Evolutionary conservation across 2,797 vertebrate genomes (phyloP).

Genomic region (Amblyraja radiata): DNA sequence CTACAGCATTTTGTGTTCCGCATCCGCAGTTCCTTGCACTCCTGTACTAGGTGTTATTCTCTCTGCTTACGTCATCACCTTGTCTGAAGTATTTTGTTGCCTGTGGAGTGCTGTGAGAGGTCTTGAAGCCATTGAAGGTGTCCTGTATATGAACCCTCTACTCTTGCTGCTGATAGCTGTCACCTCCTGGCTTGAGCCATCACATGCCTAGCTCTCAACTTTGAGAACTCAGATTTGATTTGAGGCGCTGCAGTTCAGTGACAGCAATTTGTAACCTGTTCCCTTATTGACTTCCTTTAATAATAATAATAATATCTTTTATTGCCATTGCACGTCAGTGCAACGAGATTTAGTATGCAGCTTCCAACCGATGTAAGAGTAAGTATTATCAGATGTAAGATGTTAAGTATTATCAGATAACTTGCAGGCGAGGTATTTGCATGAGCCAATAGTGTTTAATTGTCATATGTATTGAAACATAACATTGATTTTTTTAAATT

Average conservation of each 20-base stretch:
- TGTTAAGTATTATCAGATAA: neutral
- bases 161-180: neutral
- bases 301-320: too few relatives aligned
- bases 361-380: too few relatives aligned
- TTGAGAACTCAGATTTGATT: neutral
- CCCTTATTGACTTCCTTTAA: neutral
- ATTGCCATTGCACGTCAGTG: too few relatives aligned
- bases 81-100: neutral
- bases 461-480: too few relatives aligned
- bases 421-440: neutral
- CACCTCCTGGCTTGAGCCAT: neutral
- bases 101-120: neutral
- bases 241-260: neutral
- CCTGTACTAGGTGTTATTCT: neutral
- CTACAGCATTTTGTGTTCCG: too few relatives aligned
- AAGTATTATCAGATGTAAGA: too few relatives aligned
- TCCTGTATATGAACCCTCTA: constrained; percentile 22
- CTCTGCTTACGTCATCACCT: neutral
- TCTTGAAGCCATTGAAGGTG: neutral
- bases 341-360: too few relatives aligned
- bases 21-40: too few relatives aligned
- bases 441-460: too few relatives aligned
- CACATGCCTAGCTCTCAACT: neutral
- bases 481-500: too few relatives aligned
- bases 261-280: neutral